A percentile compares a stretch with the other conserved stretches of the same genome.
These are phyloP conservation scores for Amblyopsis rosae DNA, from an alignment of 2,113 vertebrate species.

Conservation along the genomic window DNA sequence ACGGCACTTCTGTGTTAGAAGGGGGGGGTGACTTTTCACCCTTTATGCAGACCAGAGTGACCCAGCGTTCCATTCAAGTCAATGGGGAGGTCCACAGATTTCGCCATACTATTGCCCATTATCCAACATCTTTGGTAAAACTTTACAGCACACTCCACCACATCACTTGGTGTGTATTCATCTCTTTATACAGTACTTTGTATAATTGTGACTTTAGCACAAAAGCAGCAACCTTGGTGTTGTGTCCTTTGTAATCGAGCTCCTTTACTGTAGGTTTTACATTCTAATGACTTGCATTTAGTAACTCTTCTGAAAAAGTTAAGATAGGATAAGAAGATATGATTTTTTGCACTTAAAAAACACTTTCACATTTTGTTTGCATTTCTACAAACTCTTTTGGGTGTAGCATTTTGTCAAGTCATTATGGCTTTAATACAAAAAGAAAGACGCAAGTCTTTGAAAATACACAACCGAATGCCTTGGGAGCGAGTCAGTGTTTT, in stretches of 20 bases:
- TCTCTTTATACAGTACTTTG: slow-evolving; percentile 44
- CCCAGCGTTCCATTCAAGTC: too few relatives aligned
- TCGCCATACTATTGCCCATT: too few relatives aligned
- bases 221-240: slow-evolving; percentile 16
- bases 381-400: background rate
- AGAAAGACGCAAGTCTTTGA: slow-evolving; percentile 16
- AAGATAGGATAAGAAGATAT: background rate
- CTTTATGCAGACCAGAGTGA: too few relatives aligned
- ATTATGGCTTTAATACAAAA: slow-evolving; percentile 10
- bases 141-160: slow-evolving; percentile 24
- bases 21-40: slow-evolving; percentile 39
- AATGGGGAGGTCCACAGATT: slow-evolving; percentile 14
- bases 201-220: slow-evolving; percentile 15
- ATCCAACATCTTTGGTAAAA: slow-evolving; percentile 12
- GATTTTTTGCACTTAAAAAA: background rate
- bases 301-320: background rate
- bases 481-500: background rate
- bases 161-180: slow-evolving; percentile 16
- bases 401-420: background rate
- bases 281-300: slow-evolving; percentile 12
- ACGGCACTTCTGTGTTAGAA: too few relatives aligned
- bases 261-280: slow-evolving; percentile 10
- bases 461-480: slow-evolving; percentile 4
- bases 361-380: background rate
- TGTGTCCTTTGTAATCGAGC: slow-evolving; percentile 18